Percentiles rank a stretch among this genome's conserved stretches.
These are phyloP conservation scores for Tylochromis polylepis DNA, from an alignment of 2,113 vertebrate species.

Conservation along the genomic window DNA sequence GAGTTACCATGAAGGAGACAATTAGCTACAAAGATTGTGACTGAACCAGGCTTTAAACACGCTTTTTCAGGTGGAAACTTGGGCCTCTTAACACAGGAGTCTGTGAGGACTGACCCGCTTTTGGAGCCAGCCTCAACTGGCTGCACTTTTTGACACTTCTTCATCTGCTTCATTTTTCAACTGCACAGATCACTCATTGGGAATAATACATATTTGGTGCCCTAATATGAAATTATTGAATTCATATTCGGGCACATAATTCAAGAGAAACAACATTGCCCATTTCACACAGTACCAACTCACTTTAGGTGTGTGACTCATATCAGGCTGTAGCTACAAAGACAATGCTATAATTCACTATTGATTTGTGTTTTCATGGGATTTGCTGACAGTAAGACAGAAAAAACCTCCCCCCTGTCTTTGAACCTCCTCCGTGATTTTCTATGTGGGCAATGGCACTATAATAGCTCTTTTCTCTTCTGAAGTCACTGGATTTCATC, in stretches of 20 bases:
- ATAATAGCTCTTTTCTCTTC: background rate
- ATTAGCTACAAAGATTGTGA: background rate
- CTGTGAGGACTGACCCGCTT: accelerated
- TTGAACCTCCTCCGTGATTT: background rate
- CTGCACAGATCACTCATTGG: background rate
- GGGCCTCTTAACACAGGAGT: background rate
- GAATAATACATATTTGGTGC: background rate
- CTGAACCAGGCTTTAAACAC: background rate
- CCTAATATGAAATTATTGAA: background rate
- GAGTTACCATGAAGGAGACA: background rate
- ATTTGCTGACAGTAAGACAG: background rate
- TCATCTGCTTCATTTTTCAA: background rate
- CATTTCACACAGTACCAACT: too few species aligned
- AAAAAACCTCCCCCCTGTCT: background rate
- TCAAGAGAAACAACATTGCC: too few species aligned
- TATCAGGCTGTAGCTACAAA: background rate
- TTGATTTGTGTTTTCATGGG: background rate
- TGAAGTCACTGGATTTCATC: background rate
- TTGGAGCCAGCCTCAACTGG: background rate
- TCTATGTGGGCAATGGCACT: background rate
- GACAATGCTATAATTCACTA: background rate
- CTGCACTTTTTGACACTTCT: too few species aligned
- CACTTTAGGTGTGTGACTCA: background rate
- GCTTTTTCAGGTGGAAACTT: background rate
- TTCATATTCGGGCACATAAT: background rate